phyloP scores from a whole-genome alignment of 2,797 vertebrate species.

The Micropoecilia bifurca region DNA sequence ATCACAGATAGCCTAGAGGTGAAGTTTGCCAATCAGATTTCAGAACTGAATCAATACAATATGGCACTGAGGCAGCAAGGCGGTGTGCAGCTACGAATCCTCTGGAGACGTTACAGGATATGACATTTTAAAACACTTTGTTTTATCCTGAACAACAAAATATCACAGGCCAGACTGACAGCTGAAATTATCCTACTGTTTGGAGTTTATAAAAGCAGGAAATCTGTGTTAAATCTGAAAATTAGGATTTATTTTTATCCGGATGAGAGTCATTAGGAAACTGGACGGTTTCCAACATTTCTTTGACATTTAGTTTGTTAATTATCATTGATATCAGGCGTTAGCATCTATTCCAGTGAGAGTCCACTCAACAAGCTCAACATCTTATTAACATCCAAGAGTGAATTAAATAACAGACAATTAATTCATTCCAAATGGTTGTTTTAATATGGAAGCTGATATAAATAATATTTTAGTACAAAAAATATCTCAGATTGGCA shows the following conservation, averaged over 20 bases:
- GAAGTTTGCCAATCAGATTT: constrained; percentile 65
- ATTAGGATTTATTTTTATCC: neutral
- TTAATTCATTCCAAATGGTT: neutral
- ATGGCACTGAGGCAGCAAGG: constrained; percentile 34
- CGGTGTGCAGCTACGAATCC: constrained; percentile 15
- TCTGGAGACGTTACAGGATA: constrained; percentile 21
- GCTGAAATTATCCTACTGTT: neutral
- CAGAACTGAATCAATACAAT: constrained; percentile 43
- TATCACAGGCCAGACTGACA: neutral
- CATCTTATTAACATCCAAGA: neutral
- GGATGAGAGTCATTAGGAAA: neutral
- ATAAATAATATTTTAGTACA: neutral
- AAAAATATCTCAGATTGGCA: neutral
- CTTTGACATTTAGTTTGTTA: neutral
- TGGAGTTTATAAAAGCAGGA: neutral
- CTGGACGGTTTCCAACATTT: neutral
- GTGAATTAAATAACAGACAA: neutral
- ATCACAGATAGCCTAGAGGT: constrained; percentile 67
- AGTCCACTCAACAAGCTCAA: neutral
- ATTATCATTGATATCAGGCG: neutral
- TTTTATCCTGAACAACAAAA: constrained; percentile 3
- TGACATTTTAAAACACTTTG: constrained; percentile 28
- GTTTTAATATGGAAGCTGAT: neutral
- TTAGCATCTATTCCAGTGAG: neutral
- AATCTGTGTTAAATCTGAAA: neutral